A percentile compares a stretch with the other conserved stretches of the same genome.
Evolutionary conservation across 1,140 invertebrate genomes (phyloP).

Genomic region (Hyles vespertilio): DNA sequence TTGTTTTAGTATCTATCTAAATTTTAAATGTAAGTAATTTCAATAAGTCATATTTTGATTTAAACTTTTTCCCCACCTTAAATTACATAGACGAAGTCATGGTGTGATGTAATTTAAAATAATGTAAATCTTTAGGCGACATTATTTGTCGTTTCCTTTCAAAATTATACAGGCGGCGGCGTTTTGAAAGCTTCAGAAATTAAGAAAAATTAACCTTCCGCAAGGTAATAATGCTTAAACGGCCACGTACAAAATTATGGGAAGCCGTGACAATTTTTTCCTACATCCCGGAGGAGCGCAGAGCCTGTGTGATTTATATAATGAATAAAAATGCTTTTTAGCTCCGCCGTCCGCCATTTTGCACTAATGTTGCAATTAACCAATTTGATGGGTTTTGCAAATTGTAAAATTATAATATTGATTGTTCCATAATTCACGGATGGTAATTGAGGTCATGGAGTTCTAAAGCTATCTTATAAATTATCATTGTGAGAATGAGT

Average conservation of each 20-base stretch:
- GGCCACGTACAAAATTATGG: conserved; percentile 71
- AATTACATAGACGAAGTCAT: too few relatives aligned
- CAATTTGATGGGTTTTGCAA: conserved; percentile 51
- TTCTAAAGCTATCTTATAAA: too few relatives aligned
- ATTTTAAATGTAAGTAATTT: too few relatives aligned
- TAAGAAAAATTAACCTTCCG: conserved; percentile 66
- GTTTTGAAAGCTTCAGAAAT: conserved; percentile 52
- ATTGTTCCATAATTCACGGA: background rate
- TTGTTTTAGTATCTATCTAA: too few relatives aligned
- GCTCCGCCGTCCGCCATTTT: conserved; percentile 32
- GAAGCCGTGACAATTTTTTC: conserved; percentile 71
- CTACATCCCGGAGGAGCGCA: conserved; percentile 44
- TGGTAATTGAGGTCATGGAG: too few relatives aligned
- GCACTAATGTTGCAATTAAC: conserved; percentile 62
- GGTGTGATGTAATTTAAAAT: too few relatives aligned
- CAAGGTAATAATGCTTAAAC: conserved; percentile 61
- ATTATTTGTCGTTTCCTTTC: too few relatives aligned
- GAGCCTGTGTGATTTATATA: conserved; percentile 68
- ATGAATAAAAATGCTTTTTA: conserved; percentile 71
- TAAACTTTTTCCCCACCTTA: too few relatives aligned
- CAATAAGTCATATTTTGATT: too few relatives aligned
- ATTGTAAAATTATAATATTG: conserved; percentile 6
- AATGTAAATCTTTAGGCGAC: too few relatives aligned
- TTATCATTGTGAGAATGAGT: too few relatives aligned
- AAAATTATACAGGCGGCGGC: conserved; percentile 9